phyloP scores from a whole-genome alignment of 2,797 vertebrate species.

The Acanthiza pusilla region DNA sequence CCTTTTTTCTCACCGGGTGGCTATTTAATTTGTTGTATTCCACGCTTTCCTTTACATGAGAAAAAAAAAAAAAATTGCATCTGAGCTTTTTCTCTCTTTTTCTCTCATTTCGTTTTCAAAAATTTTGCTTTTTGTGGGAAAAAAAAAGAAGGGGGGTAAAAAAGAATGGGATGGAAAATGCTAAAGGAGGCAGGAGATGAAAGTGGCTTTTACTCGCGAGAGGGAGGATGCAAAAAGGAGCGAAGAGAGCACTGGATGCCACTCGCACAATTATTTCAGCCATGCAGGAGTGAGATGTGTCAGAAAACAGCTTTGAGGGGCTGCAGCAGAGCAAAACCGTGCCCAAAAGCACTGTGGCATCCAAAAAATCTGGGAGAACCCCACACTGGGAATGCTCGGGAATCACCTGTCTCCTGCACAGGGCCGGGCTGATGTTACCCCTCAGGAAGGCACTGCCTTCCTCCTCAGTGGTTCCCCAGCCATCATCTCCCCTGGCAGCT shows the following conservation, averaged over 20 bases:
- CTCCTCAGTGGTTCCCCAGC: not conserved
- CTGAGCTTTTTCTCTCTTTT: not conserved
- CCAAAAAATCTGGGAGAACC: not conserved
- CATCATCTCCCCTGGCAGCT: not conserved
- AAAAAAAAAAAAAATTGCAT: not conserved
- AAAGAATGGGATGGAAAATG: not conserved
- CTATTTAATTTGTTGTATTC: constrained; percentile 60
- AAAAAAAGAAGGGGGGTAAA: too few species aligned
- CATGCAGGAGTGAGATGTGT: not conserved
- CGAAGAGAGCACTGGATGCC: not conserved
- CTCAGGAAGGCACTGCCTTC: not conserved
- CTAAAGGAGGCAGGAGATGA: constrained; percentile 9
- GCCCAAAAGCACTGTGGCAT: not conserved
- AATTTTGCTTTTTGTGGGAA: not conserved
- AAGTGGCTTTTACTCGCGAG: constrained; percentile 8
- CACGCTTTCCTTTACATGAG: constrained; percentile 26
- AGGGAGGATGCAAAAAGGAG: not conserved
- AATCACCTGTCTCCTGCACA: rapidly evolving
- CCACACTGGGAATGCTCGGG: not conserved
- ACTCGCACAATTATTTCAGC: not conserved
- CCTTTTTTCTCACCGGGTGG: constrained; percentile 51
- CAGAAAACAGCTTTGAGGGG: not conserved
- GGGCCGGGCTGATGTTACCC: not conserved
- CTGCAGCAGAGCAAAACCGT: not conserved
- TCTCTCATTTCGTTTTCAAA: constrained; percentile 9